Percentiles rank a stretch among this genome's conserved stretches.
Conservation (phyloP, 2,888 invertebrate genomes). For the Agrochola lychnidis region DNA sequence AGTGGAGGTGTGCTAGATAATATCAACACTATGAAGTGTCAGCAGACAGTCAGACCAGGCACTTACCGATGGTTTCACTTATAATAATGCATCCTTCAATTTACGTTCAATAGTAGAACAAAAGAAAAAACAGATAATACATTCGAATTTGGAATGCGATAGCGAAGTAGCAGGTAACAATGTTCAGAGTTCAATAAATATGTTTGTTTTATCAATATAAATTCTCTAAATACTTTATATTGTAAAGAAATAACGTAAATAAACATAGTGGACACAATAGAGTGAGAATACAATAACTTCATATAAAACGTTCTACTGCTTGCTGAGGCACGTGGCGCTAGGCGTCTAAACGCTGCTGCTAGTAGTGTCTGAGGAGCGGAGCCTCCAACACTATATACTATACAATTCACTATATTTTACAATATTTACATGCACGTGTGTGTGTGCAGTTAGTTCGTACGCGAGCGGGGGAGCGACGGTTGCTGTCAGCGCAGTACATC, state of each 20-base stretch:
- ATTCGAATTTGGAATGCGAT: constrained; percentile 54
- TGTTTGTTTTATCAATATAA: neutral
- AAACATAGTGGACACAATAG: constrained; percentile 12
- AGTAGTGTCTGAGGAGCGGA: constrained; percentile 26
- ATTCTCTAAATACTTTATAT: constrained; percentile 21
- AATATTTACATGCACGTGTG: constrained; percentile 69
- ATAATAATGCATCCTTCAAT: neutral
- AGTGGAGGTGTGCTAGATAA: neutral
- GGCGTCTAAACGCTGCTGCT: constrained; percentile 15
- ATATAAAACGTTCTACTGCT: constrained; percentile 17
- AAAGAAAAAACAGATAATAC: constrained; percentile 8
- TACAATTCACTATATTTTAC: constrained; percentile 66
- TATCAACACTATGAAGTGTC: neutral
- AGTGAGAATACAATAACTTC: constrained; percentile 21
- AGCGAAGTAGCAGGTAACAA: constrained; percentile 36
- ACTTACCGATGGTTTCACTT: neutral
- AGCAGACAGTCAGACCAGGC: constrained; percentile 21
- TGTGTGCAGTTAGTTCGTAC: constrained; percentile 1
- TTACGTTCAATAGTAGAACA: constrained; percentile 6
- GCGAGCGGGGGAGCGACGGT: neutral
- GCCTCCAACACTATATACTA: constrained; percentile 34
- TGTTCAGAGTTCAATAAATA: constrained; percentile 7
- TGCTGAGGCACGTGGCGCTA: constrained; percentile 40
- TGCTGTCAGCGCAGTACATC: neutral
- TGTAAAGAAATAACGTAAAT: constrained; percentile 23